Evolutionary conservation across 2,888 invertebrate species (phyloP).

Genomic region (Meiosimyza platycephala): DNA sequence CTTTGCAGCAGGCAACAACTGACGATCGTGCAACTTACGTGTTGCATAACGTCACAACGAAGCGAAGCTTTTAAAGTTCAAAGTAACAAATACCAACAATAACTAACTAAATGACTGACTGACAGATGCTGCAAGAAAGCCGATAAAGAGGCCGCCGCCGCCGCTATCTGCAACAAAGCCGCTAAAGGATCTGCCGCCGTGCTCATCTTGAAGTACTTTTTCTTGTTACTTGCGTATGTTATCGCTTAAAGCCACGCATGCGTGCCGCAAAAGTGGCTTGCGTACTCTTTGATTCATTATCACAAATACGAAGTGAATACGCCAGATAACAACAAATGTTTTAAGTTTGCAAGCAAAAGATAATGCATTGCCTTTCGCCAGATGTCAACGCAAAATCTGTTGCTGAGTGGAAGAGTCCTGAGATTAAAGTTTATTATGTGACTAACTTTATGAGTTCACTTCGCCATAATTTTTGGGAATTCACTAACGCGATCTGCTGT

Average conservation of each 20-base stretch:
- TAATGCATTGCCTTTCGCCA: conserved; percentile 5
- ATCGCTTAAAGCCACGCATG: too few relatives aligned
- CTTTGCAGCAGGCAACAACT: too few relatives aligned
- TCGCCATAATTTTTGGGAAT: not conserved
- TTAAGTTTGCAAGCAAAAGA: not conserved
- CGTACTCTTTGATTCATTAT: conserved; percentile 14
- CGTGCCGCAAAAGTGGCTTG: not conserved
- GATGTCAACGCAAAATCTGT: not conserved
- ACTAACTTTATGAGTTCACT: not conserved
- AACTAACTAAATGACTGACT: not conserved
- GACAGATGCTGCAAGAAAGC: not conserved
- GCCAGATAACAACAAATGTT: conserved; percentile 5
- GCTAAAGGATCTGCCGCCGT: not conserved
- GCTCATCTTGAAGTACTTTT: too few relatives aligned
- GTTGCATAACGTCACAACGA: too few relatives aligned
- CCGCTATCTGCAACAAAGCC: not conserved
- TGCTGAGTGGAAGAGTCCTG: too few relatives aligned
- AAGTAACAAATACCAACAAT: too few relatives aligned
- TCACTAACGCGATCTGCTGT: not conserved
- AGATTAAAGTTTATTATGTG: too few relatives aligned
- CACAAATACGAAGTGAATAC: not conserved
- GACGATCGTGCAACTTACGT: too few relatives aligned
- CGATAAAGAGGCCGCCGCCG: not conserved
- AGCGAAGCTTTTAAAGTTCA: too few relatives aligned
- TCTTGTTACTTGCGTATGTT: not conserved